Base-by-base conservation (phyloP, 2,888 invertebrate genomes). In the Gymnoscelis rufifasciata region DNA sequence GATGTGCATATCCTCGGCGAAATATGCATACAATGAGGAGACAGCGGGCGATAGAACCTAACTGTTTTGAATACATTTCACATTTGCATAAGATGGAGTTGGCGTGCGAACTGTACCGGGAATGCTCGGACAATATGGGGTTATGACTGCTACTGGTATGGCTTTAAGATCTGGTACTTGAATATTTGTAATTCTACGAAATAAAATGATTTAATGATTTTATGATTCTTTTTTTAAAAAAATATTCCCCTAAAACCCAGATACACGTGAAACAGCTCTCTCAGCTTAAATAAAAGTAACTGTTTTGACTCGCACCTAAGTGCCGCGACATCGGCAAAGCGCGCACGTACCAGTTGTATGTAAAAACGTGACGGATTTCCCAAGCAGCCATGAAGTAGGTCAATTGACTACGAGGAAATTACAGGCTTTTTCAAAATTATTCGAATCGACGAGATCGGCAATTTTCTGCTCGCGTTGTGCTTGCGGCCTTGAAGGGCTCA, bases 281-380 rank as follows among this genome's bases (percentile, higher is more conserved):
- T n/a, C n/a, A 33, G 5, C n/a, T 33, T 14, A 33, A 33, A 31
- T 31, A 31, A 33, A 33, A 15, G 15, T n/a, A 33, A 14, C 36
- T 24, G 36, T 15, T 36, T 8, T 8, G 12, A 36, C 19, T 12
- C 8, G 36, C 11, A 7, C 27, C 27, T 27, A n/a, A 19, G 19
- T 19, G 23, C n/a, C 10, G 7, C 13, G n/a, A 29, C 30, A 23
- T 35, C 35, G 30, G 5, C 11, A 49, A 44, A 24, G 23, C 33
- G 23, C 56, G 60, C 73, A 72, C 73, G 76, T 68, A 12, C 50
- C 46, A 52, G 53, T 53, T 66, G 66, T 73, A 70, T 71, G 70
- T 69, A 75, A 73, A 73, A 70, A 68, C 57, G 71, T 68, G 62
- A 70, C 72, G 65, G 68, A 74, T 68, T 64, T 59, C 38, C 48